Percentiles rank a stretch among this genome's conserved stretches.
Conservation (phyloP, 2,797 vertebrate species). For the Typhlichthys subterraneus region DNA sequence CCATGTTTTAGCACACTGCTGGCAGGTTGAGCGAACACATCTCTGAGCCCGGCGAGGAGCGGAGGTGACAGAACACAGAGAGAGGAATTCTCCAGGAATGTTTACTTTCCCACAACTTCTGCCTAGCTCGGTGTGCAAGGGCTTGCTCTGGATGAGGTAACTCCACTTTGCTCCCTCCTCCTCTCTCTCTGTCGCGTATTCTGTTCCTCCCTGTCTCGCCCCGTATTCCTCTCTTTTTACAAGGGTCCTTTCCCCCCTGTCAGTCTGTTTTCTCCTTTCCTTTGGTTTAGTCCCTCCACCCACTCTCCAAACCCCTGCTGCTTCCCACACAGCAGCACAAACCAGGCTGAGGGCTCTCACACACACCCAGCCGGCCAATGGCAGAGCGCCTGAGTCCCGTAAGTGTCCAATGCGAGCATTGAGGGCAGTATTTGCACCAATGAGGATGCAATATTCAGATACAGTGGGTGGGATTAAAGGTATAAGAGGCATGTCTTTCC, state of each 20-base stretch:
- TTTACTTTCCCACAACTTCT: conserved; percentile 82
- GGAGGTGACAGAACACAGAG: conserved; percentile 53
- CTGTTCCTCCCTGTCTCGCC: conserved; percentile 21
- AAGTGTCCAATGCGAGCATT: conserved; percentile 59
- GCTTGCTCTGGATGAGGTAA: conserved; percentile 62
- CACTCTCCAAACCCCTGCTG: conserved; percentile 60
- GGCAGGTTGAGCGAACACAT: conserved; percentile 56
- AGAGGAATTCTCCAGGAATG: conserved; percentile 58
- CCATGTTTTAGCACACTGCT: conserved; percentile 50
- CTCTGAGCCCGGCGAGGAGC: conserved; percentile 44
- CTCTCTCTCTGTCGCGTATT: conserved; percentile 9
- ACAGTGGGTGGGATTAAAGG: conserved; percentile 54
- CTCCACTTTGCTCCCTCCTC: conserved; percentile 56
- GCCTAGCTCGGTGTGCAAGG: conserved; percentile 54
- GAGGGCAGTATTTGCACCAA: conserved; percentile 45
- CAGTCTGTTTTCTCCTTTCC: conserved; percentile 53
- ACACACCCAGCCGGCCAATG: conserved; percentile 52
- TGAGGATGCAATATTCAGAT: conserved; percentile 23
- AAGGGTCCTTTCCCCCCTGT: conserved; percentile 40
- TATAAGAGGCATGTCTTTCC: conserved; percentile 44
- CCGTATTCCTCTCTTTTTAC: conserved; percentile 41
- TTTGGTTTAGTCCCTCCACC: conserved; percentile 59
- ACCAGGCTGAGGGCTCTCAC: conserved; percentile 38
- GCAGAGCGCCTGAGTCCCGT: conserved; percentile 28
- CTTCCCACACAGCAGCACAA: conserved; percentile 63